Conservation (phyloP, 2,888 invertebrate species). For the Polymixis lichenea region DNA sequence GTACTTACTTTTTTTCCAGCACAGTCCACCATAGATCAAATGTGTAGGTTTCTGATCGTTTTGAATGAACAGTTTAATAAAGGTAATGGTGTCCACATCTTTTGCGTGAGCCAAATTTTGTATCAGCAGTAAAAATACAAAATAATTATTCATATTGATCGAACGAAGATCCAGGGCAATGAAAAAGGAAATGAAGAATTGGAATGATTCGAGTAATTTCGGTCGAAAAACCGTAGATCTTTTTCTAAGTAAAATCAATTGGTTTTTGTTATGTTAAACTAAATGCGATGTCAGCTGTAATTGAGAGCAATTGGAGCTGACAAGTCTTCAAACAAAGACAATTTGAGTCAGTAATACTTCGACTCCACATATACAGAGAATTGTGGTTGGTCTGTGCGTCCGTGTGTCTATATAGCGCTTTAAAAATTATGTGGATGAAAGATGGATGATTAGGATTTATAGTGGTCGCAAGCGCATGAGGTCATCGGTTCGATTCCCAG, state of each 20-base stretch:
- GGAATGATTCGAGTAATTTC: background rate
- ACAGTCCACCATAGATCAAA: conserved; percentile 72
- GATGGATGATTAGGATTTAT: too few species aligned
- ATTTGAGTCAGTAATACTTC: conserved; percentile 37
- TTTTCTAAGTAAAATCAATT: conserved; percentile 36
- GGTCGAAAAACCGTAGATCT: background rate
- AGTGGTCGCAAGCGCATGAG: too few species aligned
- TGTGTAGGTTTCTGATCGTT: conserved; percentile 78
- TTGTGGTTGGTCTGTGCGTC: background rate
- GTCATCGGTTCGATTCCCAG: too few species aligned
- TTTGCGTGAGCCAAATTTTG: conserved; percentile 37
- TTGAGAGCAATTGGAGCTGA: conserved; percentile 37
- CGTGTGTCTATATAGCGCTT: background rate
- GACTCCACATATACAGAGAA: background rate
- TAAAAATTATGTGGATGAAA: too few species aligned
- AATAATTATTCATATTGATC: conserved; percentile 33
- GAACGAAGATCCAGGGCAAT: background rate
- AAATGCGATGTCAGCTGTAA: conserved; percentile 46
- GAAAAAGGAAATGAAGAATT: conserved; percentile 7
- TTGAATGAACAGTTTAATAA: conserved; percentile 73
- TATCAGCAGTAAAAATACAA: conserved; percentile 32
- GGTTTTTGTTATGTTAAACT: conserved; percentile 22
- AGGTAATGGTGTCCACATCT: conserved; percentile 62
- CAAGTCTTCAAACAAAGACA: conserved; percentile 48
- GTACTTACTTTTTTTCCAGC: conserved; percentile 78